These are phyloP conservation scores for Gryon sp. DNA, from an alignment of 1,140 invertebrate genomes.

Conservation along the genomic window DNA sequence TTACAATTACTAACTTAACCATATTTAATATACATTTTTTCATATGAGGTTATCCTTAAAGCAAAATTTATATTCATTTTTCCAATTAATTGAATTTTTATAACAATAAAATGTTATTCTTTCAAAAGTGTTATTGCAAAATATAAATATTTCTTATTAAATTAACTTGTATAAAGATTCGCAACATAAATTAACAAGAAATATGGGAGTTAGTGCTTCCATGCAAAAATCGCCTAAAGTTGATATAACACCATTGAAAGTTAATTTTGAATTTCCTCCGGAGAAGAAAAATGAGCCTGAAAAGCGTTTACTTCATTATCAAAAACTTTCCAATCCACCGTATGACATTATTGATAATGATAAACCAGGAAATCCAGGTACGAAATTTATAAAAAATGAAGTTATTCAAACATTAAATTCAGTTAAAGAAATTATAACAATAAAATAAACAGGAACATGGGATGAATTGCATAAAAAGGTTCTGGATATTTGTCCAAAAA, in stretches of 20 bases:
- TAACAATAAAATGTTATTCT: too few species aligned
- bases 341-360: conserved; percentile 15
- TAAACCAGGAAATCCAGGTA: conserved; percentile 74
- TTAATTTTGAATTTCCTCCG: too few species aligned
- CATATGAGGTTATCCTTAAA: too few species aligned
- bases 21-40: conserved; percentile 1
- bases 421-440: conserved; percentile 1
- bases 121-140: too few species aligned
- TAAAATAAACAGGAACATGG: conserved; percentile 66
- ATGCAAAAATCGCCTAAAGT: too few species aligned
- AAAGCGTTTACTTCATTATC: neutral
- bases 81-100: too few species aligned
- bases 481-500: conserved; percentile 85
- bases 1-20: conserved; percentile 1
- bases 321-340: neutral
- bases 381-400: conserved; percentile 30
- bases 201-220: conserved; percentile 20
- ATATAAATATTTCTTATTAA: too few species aligned
- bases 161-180: too few species aligned
- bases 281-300: conserved; percentile 64
- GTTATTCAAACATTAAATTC: too few species aligned
- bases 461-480: conserved; percentile 74
- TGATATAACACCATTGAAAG: too few species aligned
- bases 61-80: too few species aligned
- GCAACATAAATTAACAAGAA: conserved; percentile 4